These are phyloP conservation scores for Porites divaricata DNA, from an alignment of 92 coral and sea anemone species.

Conservation along the genomic window DNA sequence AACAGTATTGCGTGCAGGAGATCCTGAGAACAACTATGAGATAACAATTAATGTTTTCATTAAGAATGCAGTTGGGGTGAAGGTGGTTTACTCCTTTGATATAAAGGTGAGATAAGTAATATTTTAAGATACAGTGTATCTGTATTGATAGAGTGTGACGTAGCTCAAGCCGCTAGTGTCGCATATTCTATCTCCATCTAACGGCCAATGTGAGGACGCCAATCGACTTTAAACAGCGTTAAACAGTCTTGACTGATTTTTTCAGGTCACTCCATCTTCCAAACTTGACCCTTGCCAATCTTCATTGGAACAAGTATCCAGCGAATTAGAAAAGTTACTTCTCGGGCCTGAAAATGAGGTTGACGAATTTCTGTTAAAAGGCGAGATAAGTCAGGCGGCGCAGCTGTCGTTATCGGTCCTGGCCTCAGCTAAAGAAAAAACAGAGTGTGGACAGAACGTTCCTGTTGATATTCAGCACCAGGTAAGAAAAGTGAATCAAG, in stretches of 20 bases:
- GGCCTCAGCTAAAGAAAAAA: background rate
- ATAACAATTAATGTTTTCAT: background rate
- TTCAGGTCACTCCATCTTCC: slow-evolving; percentile 10
- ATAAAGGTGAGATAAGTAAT: background rate
- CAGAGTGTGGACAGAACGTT: slow-evolving; percentile 10
- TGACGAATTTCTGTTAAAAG: slow-evolving; percentile 1
- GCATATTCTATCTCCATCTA: too few relatives aligned
- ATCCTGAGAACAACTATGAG: background rate
- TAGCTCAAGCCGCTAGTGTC: too few relatives aligned
- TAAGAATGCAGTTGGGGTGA: slow-evolving; percentile 32
- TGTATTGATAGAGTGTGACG: too few relatives aligned
- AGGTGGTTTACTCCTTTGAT: background rate
- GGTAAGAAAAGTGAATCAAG: background rate
- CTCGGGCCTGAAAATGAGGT: background rate
- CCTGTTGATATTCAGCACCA: background rate
- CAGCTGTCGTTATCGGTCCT: background rate
- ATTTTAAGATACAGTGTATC: background rate
- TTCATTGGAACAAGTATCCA: background rate
- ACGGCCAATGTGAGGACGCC: too few relatives aligned
- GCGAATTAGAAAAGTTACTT: background rate
- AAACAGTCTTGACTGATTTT: background rate
- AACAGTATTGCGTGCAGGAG: slow-evolving; percentile 34
- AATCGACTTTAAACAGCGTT: too few relatives aligned
- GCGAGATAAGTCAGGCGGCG: slow-evolving; percentile 14
- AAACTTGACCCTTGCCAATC: slow-evolving; percentile 8